phyloP scores from a whole-genome alignment of 2,888 invertebrate genomes.

The Aspidiotus rigidus region DNA sequence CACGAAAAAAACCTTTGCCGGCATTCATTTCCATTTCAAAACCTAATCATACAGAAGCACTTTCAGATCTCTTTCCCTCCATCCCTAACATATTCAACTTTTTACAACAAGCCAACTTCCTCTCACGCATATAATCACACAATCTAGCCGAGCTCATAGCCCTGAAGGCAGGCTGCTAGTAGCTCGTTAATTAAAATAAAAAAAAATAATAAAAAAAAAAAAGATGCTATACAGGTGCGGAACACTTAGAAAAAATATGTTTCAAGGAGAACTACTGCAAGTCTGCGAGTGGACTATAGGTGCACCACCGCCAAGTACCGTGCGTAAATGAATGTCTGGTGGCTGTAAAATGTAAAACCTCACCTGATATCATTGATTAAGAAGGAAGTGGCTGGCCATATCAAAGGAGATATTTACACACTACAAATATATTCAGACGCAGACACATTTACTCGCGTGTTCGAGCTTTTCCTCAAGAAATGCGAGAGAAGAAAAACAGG shows the following conservation, averaged over 20 bases:
- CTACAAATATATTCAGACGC: background rate
- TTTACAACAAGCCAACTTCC: too few species aligned
- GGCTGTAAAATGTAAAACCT: background rate
- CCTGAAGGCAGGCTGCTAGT: too few species aligned
- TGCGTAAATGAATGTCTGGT: background rate
- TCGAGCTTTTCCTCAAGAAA: background rate
- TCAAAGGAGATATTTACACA: background rate
- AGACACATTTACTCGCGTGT: background rate
- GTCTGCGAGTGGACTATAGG: background rate
- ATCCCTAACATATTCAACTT: too few species aligned
- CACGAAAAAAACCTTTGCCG: too few species aligned
- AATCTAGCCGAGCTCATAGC: too few species aligned
- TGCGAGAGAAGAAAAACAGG: background rate
- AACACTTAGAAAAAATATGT: background rate
- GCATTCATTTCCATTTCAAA: too few species aligned
- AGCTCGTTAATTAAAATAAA: too few species aligned
- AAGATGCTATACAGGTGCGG: background rate
- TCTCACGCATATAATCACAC: too few species aligned
- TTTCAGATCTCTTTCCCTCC: too few species aligned
- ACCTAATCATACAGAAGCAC: too few species aligned
- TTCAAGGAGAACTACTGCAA: background rate
- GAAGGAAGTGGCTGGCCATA: background rate
- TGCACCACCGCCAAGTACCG: background rate
- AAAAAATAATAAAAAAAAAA: background rate
- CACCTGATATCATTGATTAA: background rate